Percentiles rank a stretch among this genome's conserved stretches.
Conservation (phyloP, 2,113 vertebrate genomes). For the Neotoma lepida region DNA sequence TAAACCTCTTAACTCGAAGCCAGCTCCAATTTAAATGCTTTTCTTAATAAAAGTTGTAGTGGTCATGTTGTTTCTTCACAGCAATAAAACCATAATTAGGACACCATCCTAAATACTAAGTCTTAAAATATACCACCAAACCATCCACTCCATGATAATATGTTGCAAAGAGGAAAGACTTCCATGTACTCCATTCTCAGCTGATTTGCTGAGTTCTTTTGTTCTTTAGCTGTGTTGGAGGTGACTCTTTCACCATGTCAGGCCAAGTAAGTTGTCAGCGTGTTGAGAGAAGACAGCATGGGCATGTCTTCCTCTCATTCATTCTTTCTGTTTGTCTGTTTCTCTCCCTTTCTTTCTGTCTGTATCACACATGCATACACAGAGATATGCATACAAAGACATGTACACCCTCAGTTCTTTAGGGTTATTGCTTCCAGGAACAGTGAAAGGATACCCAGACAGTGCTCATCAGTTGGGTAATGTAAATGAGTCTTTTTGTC, state of each 20-base stretch:
- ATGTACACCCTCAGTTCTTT: neutral
- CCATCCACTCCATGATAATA: neutral
- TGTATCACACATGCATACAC: neutral
- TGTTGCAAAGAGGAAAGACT: accelerated
- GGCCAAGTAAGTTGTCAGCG: neutral
- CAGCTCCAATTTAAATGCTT: neutral
- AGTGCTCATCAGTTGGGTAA: neutral
- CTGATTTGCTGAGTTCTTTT: neutral
- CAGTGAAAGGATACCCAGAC: neutral
- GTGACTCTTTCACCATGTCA: neutral
- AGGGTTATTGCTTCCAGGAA: neutral
- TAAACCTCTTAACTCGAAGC: neutral
- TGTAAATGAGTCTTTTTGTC: neutral
- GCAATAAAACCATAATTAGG: neutral
- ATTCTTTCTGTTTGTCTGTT: neutral
- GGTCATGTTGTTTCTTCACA: neutral
- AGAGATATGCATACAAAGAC: neutral
- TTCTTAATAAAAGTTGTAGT: neutral
- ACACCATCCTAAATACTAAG: neutral
- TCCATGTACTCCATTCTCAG: neutral
- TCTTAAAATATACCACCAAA: neutral
- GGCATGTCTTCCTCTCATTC: neutral
- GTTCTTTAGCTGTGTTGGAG: neutral
- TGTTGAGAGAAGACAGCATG: neutral
- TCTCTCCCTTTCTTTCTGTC: neutral